A percentile compares a stretch with the other conserved stretches of the same genome.
phyloP scores from a whole-genome alignment of 2,797 vertebrate species.

The Chelon auratus region DNA sequence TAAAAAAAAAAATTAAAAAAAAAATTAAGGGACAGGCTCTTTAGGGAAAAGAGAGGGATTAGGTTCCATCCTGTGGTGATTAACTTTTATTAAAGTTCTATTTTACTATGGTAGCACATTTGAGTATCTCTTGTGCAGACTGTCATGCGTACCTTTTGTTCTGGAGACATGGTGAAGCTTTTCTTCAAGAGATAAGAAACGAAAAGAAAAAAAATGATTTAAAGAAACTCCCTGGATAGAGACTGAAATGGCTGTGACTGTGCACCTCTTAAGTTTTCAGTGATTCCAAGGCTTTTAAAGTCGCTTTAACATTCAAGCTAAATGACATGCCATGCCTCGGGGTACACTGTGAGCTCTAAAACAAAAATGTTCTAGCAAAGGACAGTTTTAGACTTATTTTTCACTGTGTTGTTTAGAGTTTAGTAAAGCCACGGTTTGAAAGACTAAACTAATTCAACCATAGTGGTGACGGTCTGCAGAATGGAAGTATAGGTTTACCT shows the following conservation, averaged over 20 bases:
- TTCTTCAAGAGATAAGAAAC: slow-evolving; percentile 13
- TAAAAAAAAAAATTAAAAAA: background rate
- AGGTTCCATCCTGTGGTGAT: background rate
- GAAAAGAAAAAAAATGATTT: background rate
- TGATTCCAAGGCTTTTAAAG: background rate
- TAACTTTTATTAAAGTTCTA: background rate
- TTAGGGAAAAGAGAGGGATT: background rate
- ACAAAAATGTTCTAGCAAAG: background rate
- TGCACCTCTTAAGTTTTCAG: slow-evolving; percentile 9
- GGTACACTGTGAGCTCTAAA: background rate
- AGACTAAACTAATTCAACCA: too few species aligned
- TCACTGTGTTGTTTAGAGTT: too few species aligned
- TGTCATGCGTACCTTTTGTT: slow-evolving; percentile 5
- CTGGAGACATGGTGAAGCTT: background rate
- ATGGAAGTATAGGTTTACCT: background rate
- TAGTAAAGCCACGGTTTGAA: too few species aligned
- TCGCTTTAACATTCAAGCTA: background rate
- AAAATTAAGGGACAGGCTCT: background rate
- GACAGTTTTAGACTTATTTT: too few species aligned
- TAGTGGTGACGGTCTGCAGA: too few species aligned
- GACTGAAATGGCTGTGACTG: background rate
- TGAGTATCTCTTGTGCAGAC: background rate
- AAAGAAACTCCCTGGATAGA: background rate
- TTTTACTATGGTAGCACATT: background rate
- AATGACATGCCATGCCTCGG: background rate